Base-by-base conservation (phyloP, 1,140 invertebrate genomes). In the Lepidurus couesii region DNA sequence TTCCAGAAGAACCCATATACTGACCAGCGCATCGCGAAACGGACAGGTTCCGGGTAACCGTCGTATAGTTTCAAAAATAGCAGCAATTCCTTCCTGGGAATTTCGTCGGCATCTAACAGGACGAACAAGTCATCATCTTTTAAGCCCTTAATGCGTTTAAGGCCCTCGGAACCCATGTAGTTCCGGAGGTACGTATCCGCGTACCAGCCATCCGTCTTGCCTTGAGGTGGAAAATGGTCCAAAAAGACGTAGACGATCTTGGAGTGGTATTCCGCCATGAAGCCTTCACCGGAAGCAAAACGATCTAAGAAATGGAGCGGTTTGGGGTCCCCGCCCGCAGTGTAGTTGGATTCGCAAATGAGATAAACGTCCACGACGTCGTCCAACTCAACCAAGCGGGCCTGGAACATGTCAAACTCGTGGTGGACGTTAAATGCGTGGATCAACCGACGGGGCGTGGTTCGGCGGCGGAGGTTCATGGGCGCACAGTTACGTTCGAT, bases 1-100 rank as follows among this genome's bases (percentile, higher is more conserved):
- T 82, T 13, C 90, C 90, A 92, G 81, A 88, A 91, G 80, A 91
- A 91, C 13, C 90, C 90, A 82, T 89, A 92, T 1, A 91, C 89
- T 3, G 88, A 90, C 87, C 89, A 90, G 79, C 89, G 86, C n/a
- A 90, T 81, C 76, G 90, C 85, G 80, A 91, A 90, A 44, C 85
- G 85, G 21, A 90, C 86, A 1, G 89, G 89, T 82, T 90, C 86
- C 9, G 89, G 88, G 85, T 88, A 89, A 42, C 89, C 88, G 76
- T 90, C 86, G 82, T 90, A 90, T 21, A 88, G 84, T 82, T 91
- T 91, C 34, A 91, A 85, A 84, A 90, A 92, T 83, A 88, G 87
- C 6, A 91, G 81, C 11, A 90, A 89, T 53, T 87, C 84, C 7
- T 86, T 85, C 73, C 90, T 89, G 42, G 89, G 86, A 47, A 91